phyloP scores from a whole-genome alignment of 2,888 invertebrate species.

The Heliconius aoede region DNA sequence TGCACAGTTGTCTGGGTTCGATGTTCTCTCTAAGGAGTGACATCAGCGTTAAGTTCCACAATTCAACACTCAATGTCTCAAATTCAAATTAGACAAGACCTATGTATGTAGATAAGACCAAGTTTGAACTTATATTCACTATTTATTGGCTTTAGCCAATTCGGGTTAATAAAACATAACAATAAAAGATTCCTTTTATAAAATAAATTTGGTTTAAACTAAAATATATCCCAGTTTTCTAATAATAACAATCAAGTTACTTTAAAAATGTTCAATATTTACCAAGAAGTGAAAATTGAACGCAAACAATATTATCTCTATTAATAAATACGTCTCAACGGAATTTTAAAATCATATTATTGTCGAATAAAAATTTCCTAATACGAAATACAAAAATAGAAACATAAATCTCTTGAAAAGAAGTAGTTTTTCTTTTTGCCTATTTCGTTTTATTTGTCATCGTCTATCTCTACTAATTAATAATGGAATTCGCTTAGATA shows the following conservation, averaged over 20 bases:
- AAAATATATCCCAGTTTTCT: too few relatives aligned
- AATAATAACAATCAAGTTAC: too few relatives aligned
- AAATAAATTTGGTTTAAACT: too few relatives aligned
- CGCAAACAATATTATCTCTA: background rate
- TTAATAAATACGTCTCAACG: background rate
- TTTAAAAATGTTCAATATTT: too few relatives aligned
- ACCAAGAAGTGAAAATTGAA: background rate
- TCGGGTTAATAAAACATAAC: too few relatives aligned
- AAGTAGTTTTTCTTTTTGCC: background rate
- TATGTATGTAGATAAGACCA: too few relatives aligned
- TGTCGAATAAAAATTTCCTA: background rate
- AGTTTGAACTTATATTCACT: too few relatives aligned
- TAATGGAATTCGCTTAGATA: slow-evolving; percentile 1
- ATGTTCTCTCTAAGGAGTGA: background rate
- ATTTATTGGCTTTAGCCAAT: too few relatives aligned
- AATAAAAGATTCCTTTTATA: too few relatives aligned
- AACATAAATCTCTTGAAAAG: background rate
- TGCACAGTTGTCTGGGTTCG: background rate
- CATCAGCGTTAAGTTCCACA: background rate
- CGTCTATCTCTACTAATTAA: slow-evolving; percentile 7
- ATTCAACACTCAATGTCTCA: too few relatives aligned
- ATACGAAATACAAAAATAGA: background rate
- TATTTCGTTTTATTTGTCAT: background rate
- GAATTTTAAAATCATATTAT: background rate
- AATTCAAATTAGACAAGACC: too few relatives aligned